Evolutionary conservation across 1,140 invertebrate genomes (phyloP).

Genomic region (Mya arenaria): DNA sequence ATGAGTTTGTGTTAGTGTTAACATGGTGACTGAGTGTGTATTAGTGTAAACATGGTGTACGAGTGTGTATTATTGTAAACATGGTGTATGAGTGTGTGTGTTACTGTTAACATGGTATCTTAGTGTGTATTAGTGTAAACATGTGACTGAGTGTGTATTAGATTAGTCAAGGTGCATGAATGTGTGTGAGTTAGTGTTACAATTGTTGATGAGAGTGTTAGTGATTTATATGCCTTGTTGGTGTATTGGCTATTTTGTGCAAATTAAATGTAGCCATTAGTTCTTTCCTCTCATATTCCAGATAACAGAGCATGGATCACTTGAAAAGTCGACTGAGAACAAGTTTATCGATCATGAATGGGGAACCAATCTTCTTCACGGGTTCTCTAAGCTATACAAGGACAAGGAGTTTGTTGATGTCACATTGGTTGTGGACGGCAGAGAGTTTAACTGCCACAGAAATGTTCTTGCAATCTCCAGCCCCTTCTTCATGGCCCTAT

Average conservation of each 20-base stretch:
- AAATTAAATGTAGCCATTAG: neutral
- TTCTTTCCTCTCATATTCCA: slow-evolving; percentile 2
- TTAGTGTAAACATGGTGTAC: no score
- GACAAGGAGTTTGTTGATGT: slow-evolving; percentile 83
- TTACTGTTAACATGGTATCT: no score
- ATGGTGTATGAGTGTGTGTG: no score
- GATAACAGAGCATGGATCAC: slow-evolving; percentile 50
- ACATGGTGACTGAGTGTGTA: no score
- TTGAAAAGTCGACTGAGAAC: slow-evolving; percentile 61
- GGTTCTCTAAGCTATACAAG: slow-evolving; percentile 82
- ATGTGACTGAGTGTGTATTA: no score
- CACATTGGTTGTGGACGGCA: slow-evolving; percentile 80
- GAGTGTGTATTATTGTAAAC: no score
- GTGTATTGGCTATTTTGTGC: neutral
- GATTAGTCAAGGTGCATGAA: no score
- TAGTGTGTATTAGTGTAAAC: no score
- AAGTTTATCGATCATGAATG: slow-evolving; percentile 70
- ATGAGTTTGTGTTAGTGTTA: no score
- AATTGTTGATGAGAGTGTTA: neutral
- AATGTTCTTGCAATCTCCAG: slow-evolving; percentile 83
- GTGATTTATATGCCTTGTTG: neutral
- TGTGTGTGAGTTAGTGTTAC: neutral
- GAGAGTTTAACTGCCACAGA: slow-evolving; percentile 82
- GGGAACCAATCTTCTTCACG: slow-evolving; percentile 77
- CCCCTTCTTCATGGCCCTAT: slow-evolving; percentile 84